Evolutionary conservation across 2,113 vertebrate species (phyloP).

Genomic region (Poicephalus gulielmi): DNA sequence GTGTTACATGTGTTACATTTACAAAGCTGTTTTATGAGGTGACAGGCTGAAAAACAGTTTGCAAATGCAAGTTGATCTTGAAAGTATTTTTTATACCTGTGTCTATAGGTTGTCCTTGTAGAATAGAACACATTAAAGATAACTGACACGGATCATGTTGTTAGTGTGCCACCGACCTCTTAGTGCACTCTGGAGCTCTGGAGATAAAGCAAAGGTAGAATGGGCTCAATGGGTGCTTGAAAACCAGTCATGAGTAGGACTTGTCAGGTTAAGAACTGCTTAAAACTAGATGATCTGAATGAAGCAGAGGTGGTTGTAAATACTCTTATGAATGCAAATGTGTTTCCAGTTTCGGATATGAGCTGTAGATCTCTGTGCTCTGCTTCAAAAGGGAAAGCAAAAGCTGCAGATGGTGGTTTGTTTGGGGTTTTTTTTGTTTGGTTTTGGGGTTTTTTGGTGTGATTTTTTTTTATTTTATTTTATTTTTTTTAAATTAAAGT

Average conservation of each 20-base stretch:
- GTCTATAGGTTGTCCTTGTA: neutral
- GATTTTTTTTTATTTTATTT: fast-evolving
- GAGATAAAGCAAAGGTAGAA: neutral
- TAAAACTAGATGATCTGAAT: neutral
- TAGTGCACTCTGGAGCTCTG: neutral
- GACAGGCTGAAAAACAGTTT: neutral
- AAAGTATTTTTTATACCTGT: neutral
- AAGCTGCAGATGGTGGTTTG: neutral
- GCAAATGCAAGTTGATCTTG: neutral
- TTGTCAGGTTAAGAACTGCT: neutral
- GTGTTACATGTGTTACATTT: neutral
- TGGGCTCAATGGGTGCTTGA: neutral
- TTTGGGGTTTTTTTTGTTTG: neutral
- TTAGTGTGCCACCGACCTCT: neutral
- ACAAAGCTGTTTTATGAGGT: neutral
- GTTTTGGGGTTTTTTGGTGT: no score
- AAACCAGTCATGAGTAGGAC: neutral
- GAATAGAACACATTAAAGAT: neutral
- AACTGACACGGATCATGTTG: neutral
- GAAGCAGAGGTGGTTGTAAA: neutral
- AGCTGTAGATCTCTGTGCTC: neutral
- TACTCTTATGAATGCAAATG: neutral
- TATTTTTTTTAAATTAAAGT: neutral
- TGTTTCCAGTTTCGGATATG: neutral
- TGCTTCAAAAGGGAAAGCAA: neutral